A percentile compares a stretch with the other conserved stretches of the same genome.
phyloP scores from a whole-genome alignment of 2,797 vertebrate genomes.

The Delichon dasypus region DNA sequence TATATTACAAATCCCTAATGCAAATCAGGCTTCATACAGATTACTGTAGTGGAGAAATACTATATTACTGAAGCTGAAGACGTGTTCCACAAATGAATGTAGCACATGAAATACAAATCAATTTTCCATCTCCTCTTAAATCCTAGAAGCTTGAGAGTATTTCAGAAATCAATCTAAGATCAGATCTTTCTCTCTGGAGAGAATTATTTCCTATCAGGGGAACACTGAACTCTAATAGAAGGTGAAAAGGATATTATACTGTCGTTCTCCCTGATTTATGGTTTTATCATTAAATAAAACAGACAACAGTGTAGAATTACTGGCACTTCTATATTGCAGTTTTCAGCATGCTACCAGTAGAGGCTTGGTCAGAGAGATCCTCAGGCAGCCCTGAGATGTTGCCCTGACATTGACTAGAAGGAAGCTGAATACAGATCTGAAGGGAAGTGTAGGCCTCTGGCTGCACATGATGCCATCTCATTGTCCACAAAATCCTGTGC shows the following conservation, averaged over 20 bases:
- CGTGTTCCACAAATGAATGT: not conserved
- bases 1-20: conserved; percentile 6
- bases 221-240: conserved; percentile 7
- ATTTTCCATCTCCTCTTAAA: conserved; percentile 27
- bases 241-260: conserved; percentile 5
- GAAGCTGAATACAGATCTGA: not conserved
- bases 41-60: not conserved
- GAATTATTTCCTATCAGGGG: not conserved
- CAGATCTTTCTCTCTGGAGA: not conserved
- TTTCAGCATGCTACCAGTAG: not conserved
- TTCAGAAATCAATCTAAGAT: conserved; percentile 33
- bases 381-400: not conserved
- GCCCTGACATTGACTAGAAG: not conserved
- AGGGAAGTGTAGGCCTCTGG: accelerated
- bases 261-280: not conserved
- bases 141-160: not conserved
- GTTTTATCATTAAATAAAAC: conserved; percentile 8
- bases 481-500: not conserved
- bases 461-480: not conserved
- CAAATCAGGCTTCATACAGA: conserved; percentile 26
- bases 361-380: not conserved
- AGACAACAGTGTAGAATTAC: not conserved
- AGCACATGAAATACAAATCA: conserved; percentile 14
- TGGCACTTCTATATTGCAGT: not conserved
- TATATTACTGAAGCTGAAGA: not conserved